A percentile compares a stretch with the other conserved stretches of the same genome.
Conservation (phyloP, 2,888 invertebrate genomes). For the Gymnoscelis rufifasciata region DNA sequence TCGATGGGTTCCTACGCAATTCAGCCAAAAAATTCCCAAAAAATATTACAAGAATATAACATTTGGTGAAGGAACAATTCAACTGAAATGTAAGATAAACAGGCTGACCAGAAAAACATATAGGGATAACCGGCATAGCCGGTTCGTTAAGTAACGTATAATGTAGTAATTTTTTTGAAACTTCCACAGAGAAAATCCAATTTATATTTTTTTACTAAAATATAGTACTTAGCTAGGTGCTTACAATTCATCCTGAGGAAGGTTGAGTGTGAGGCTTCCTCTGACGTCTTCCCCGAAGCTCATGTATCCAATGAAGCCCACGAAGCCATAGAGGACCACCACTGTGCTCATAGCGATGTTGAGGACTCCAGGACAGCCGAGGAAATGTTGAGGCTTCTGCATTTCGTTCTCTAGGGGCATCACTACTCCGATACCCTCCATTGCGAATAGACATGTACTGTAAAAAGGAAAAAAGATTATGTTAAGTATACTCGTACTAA, state of each 20-base stretch:
- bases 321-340: conserved; percentile 85
- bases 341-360: conserved; percentile 92
- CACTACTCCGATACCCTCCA: conserved; percentile 96
- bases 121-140: no score
- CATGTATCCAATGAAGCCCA: conserved; percentile 94
- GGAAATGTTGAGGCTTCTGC: conserved; percentile 88
- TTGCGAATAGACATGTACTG: conserved; percentile 96
- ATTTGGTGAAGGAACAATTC: no score
- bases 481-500: no score
- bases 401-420: conserved; percentile 97
- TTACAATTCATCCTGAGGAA: conserved; percentile 84
- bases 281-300: conserved; percentile 86
- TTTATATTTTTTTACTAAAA: no score
- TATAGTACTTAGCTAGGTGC: conserved; percentile 37
- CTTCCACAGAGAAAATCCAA: no score
- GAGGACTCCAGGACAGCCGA: conserved; percentile 90
- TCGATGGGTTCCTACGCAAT: no score
- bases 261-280: conserved; percentile 90
- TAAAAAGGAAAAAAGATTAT: background rate
- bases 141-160: no score
- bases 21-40: no score
- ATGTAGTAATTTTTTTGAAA: background rate
- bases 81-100: no score
- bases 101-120: no score
- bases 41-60: no score